Conservation (phyloP, 1,140 invertebrate species). For the Orussus abietinus region DNA sequence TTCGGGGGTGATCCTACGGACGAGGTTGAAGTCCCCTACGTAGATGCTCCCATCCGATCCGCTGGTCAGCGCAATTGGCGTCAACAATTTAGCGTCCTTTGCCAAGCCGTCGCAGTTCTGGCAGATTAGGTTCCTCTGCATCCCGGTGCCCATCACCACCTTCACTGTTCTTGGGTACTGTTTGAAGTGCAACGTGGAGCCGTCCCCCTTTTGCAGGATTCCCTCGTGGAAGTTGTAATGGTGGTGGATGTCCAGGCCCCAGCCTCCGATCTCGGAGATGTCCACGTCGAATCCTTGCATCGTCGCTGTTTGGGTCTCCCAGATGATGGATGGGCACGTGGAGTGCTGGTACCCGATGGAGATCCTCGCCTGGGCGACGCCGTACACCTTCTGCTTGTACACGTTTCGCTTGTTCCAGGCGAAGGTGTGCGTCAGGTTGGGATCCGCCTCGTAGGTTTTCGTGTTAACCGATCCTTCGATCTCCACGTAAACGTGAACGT, state of each 20-base stretch:
- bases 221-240: slow-evolving; percentile 98
- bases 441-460: slow-evolving; percentile 92
- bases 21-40: slow-evolving; percentile 95
- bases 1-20: slow-evolving; percentile 87
- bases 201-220: slow-evolving; percentile 94
- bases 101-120: slow-evolving; percentile 83
- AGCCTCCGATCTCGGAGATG: slow-evolving; percentile 94
- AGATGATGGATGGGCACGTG: slow-evolving; percentile 80
- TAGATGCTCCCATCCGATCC: slow-evolving; percentile 95
- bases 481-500: slow-evolving; percentile 85
- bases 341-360: slow-evolving; percentile 94
- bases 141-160: slow-evolving; percentile 90
- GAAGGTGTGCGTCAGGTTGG: slow-evolving; percentile 90
- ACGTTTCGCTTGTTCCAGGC: slow-evolving; percentile 97
- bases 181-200: slow-evolving; percentile 88
- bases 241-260: slow-evolving; percentile 97
- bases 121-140: slow-evolving; percentile 72
- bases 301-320: slow-evolving; percentile 90
- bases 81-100: slow-evolving; percentile 80
- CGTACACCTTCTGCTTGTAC: slow-evolving; percentile 94
- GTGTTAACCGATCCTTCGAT: slow-evolving; percentile 89
- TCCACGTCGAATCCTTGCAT: slow-evolving; percentile 96
- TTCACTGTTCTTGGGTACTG: slow-evolving; percentile 86
- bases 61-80: slow-evolving; percentile 87
- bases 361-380: slow-evolving; percentile 78